These are phyloP conservation scores for Poeciliopsis presidionis DNA, from an alignment of 2,797 vertebrate species.

Conservation along the genomic window DNA sequence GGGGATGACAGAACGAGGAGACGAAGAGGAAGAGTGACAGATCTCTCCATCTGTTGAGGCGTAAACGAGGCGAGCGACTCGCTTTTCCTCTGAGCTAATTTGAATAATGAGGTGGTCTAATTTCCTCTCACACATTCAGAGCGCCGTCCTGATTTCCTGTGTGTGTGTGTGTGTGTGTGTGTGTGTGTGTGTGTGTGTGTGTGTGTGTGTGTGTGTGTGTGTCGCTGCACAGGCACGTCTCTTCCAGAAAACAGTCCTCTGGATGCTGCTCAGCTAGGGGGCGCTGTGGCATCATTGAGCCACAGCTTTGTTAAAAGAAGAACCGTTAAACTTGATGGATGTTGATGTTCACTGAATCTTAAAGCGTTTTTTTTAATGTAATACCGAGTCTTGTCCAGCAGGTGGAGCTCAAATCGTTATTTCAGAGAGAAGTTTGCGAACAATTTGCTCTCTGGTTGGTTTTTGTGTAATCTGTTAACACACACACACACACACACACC, in stretches of 20 bases:
- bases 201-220: constrained; percentile 2
- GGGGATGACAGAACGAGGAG: neutral
- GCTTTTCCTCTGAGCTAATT: neutral
- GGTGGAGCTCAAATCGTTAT: neutral
- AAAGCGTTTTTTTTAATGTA: neutral
- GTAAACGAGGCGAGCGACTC: neutral
- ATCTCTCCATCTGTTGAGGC: constrained; percentile 6
- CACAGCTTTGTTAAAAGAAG: neutral
- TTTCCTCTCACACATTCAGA: neutral
- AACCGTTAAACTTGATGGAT: neutral
- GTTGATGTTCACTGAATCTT: neutral
- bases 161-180: constrained; percentile 6
- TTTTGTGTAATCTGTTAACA: neutral
- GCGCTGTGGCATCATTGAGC: neutral
- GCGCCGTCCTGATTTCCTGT: neutral
- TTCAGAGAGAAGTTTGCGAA: neutral
- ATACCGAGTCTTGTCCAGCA: neutral
- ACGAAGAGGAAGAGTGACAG: constrained; percentile 1
- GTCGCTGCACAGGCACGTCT: neutral
- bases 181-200: neutral
- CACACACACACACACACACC: neutral
- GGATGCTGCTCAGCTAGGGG: constrained; percentile 7
- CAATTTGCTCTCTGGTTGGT: neutral
- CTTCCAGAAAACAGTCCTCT: neutral
- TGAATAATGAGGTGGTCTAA: constrained; percentile 11